A percentile compares a stretch with the other conserved stretches of the same genome.
phyloP scores from a whole-genome alignment of 2,113 vertebrate species.

The Arizona elegans region DNA sequence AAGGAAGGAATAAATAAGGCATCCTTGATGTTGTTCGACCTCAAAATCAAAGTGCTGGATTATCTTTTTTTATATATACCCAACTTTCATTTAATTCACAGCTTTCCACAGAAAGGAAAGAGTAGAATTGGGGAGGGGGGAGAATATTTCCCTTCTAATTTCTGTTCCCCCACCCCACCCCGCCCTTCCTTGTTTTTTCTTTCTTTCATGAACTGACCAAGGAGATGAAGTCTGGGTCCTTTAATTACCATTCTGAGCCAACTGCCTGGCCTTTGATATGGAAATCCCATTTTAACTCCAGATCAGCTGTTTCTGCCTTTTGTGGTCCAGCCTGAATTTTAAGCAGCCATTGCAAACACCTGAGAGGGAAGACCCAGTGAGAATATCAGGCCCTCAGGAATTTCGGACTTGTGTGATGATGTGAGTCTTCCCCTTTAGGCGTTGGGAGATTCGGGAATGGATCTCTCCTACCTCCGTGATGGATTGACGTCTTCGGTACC shows the following conservation, averaged over 20 bases:
- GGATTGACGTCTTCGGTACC: not conserved
- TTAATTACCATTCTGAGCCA: conserved; percentile 95
- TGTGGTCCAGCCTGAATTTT: conserved; percentile 84
- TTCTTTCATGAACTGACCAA: conserved; percentile 89
- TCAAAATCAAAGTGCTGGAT: conserved; percentile 61
- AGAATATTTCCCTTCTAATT: conserved; percentile 75
- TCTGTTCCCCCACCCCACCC: conserved; percentile 29
- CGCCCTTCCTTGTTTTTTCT: conserved; percentile 28
- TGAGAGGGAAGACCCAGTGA: conserved; percentile 73
- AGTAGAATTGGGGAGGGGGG: conserved; percentile 28
- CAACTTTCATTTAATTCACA: conserved; percentile 73
- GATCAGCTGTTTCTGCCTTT: conserved; percentile 65
- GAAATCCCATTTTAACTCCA: conserved; percentile 87
- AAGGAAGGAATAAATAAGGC: too few species aligned
- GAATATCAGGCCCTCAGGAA: conserved; percentile 46
- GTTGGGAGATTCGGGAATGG: not conserved
- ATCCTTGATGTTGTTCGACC: conserved; percentile 64
- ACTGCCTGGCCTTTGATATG: conserved; percentile 97
- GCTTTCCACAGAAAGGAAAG: conserved; percentile 69
- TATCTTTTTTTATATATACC: conserved; percentile 62
- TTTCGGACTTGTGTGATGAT: conserved; percentile 46
- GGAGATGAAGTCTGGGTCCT: conserved; percentile 89
- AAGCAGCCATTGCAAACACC: conserved; percentile 86
- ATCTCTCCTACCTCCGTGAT: not conserved
- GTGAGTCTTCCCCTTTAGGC: not conserved